A percentile compares a stretch with the other conserved stretches of the same genome.
phyloP scores from a whole-genome alignment of 2,888 invertebrate species.

The Willowsia nigromaculata region DNA sequence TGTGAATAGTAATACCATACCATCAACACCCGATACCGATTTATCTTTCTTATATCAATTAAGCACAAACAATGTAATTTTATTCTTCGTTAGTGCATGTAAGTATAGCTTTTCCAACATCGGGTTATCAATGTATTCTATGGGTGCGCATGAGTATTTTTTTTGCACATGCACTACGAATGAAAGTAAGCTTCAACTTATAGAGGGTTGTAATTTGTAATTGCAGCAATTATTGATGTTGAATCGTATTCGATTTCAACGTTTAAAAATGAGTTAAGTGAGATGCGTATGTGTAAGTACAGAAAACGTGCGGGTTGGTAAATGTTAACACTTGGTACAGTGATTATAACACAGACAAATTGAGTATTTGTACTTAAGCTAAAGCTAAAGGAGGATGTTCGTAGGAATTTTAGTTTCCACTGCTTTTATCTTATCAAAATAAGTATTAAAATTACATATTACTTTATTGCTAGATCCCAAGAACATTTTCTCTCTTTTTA shows the following conservation, averaged over 20 bases:
- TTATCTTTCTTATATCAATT: constrained; percentile 14
- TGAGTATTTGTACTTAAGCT: no score
- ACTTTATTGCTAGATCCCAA: constrained; percentile 41
- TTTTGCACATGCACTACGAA: no score
- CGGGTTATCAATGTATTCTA: no score
- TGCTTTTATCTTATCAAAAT: background rate
- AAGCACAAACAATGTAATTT: background rate
- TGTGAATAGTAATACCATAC: background rate
- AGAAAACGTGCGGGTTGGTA: no score
- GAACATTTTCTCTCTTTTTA: constrained; percentile 46
- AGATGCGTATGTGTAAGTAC: background rate
- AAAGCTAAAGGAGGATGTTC: no score
- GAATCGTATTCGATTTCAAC: background rate
- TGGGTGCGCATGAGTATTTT: no score
- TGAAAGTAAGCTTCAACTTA: no score
- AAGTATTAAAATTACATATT: constrained; percentile 32
- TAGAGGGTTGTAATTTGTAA: background rate
- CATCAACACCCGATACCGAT: background rate
- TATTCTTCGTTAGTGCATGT: background rate
- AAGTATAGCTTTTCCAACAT: background rate
- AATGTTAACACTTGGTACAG: no score
- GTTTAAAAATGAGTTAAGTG: background rate
- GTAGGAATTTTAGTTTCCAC: no score
- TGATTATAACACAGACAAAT: background rate
- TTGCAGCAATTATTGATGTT: background rate